Conservation (phyloP, 1,140 invertebrate species). For the Agraylea sexmaculata region DNA sequence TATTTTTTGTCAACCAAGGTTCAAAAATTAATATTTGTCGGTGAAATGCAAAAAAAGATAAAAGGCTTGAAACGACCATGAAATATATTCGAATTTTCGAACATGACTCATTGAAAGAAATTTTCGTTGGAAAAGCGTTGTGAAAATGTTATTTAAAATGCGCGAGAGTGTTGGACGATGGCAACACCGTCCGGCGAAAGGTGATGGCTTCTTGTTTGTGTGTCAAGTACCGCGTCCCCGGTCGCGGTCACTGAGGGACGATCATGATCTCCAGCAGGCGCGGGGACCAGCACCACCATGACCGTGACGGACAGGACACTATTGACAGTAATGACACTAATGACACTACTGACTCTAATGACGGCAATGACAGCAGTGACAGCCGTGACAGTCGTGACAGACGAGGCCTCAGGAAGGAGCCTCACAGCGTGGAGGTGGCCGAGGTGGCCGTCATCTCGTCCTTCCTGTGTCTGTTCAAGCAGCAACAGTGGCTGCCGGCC, state of each 20-base stretch:
- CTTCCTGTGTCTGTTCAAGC: slow-evolving; percentile 5
- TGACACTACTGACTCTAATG: not conserved
- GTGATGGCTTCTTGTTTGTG: slow-evolving; percentile 20
- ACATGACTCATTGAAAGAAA: too few relatives aligned
- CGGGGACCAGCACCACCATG: too few relatives aligned
- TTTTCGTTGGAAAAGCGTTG: too few relatives aligned
- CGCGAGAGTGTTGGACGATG: slow-evolving; percentile 2
- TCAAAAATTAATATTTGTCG: too few relatives aligned
- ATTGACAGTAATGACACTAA: not conserved
- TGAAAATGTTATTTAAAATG: slow-evolving; percentile 3
- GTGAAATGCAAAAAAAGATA: too few relatives aligned
- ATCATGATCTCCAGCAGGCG: not conserved
- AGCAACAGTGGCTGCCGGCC: not conserved
- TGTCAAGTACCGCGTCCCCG: slow-evolving; percentile 8
- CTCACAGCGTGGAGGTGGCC: slow-evolving; percentile 28
- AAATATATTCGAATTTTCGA: too few relatives aligned
- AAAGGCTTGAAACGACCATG: too few relatives aligned
- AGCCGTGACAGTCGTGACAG: not conserved
- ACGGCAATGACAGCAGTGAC: not conserved
- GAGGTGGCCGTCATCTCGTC: slow-evolving; percentile 30
- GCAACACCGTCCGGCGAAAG: slow-evolving; percentile 9
- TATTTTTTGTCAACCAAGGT: too few relatives aligned
- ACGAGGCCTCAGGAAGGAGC: slow-evolving; percentile 15
- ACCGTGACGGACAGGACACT: too few relatives aligned
- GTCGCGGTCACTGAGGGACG: not conserved